Evolutionary conservation across 2,797 vertebrate genomes (phyloP), one percentile per base, ranked within the genome.

Genomic region (Pterois miles): DNA sequence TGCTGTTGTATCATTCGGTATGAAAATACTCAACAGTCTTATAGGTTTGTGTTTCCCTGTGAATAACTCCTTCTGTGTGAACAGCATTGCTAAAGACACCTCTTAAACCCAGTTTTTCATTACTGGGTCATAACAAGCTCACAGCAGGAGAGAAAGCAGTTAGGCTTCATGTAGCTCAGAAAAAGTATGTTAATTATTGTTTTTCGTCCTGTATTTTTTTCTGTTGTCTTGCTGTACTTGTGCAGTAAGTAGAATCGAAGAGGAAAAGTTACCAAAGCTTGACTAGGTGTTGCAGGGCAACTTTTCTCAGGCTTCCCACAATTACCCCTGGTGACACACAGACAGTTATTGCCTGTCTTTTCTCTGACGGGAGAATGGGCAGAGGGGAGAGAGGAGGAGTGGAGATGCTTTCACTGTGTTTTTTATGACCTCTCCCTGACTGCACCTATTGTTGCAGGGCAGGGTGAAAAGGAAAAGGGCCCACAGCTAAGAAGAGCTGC

Each of bases 381-480:
- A 92, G 92, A 90, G 91, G 90, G 90, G 90, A 91, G 92, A 91
- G 91, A 93, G 92, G 92, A 93, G 91, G 92, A 94, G 91, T 89
- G 86, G 91, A 92, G 91, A 94, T 94, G 92, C 93, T 94, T 93
- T 94, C 92, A 93, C 92, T 89, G 83, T 93, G 90, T 93, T 94
- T 94, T 92, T 94, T 95, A 93, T 93, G 92, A 93, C 93, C 92
- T 92, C 93, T 93, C 91, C 90, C 91, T 93, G 93, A 93, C 93
- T 94, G 92, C 92, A 93, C 92, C 92, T 94, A 94, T 94, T 94
- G 93, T 93, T 93, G 86, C 78, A 23, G 84, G 80, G 68, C 86
- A 63, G 86, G 86, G 88, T 93, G 91, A 92, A 93, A 94, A 92
- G 89, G 90, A 91, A 90, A 91, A 92, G 76, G 87, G 89, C 90